Evolutionary conservation across 2,113 vertebrate species (phyloP), one percentile per base, ranked within the genome.

Genomic region (Diphyllodes magnificus): DNA sequence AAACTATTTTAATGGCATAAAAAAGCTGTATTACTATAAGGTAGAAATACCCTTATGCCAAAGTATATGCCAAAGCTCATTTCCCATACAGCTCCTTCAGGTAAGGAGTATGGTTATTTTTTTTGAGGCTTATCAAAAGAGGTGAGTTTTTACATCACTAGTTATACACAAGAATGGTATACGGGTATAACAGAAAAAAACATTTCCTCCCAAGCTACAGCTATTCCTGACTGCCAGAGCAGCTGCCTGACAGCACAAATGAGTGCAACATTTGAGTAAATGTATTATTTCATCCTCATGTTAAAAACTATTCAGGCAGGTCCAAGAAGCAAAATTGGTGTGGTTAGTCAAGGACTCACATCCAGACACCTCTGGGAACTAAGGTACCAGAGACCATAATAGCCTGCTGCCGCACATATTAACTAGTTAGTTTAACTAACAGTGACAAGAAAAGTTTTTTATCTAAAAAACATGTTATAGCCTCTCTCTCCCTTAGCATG

Each of bases 1-100:
- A 77, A 88, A 50, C 25, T 82, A 66, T 39, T 75, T 45, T 63
- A 44, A 88, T 73, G 39, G 61, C n/a, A 71, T 33, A 65, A 94
- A 85, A 18, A 57, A 71, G 15, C 31, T 83, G n/a, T 40, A 73
- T 69, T 51, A 81, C 45, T 61, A 13, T 28, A 75, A 95, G 44
- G 39, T 18, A 86, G 42, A 30, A 95, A 82, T 70, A 63, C 17
- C 42, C 87, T 87, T 80, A 63, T 23, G 40, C 33, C 33, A 69
- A 60, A 76, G 18, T 11, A 45, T 15, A 39, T 64, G 25, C 22
- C 37, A 90, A 24, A 76, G 27, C 9, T 71, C 39, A 30, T 63
- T 80, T 82, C 88, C 59, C 50, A 63, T 19, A 49, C 2, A 57
- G 25, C 6, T 39, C 33, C 33, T 66, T 83, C 82, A 92, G 28